Evolutionary conservation across 30 jellyfish, hydroid and myxozoan genomes (phyloP).

Genomic region (Clytia hemisphaerica): DNA sequence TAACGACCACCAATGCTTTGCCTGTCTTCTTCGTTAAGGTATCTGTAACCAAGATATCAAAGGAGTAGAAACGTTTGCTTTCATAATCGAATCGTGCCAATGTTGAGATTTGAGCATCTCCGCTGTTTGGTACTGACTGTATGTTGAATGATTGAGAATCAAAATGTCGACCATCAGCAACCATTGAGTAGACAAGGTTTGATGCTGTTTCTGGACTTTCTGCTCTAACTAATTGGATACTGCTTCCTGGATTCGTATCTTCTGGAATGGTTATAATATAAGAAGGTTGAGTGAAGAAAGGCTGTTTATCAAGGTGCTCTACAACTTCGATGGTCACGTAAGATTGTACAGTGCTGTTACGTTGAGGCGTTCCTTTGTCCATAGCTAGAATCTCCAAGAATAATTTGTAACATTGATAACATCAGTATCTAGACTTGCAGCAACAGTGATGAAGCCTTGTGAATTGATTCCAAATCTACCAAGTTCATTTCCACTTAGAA

Average conservation of each 20-base stretch:
- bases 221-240: constrained; percentile 6
- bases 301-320: constrained; percentile 53
- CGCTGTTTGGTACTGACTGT: background rate
- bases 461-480: constrained; percentile 18
- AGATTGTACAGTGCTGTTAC: background rate
- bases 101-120: constrained; percentile 9
- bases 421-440: too few relatives aligned
- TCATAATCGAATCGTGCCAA: constrained; percentile 37
- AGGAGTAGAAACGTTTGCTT: constrained; percentile 14
- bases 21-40: constrained; percentile 5
- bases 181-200: constrained; percentile 5
- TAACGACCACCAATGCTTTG: constrained; percentile 35
- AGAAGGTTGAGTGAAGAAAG: constrained; percentile 4
- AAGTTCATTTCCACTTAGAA: constrained; percentile 22
- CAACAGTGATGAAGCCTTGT: constrained; percentile 24
- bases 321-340: constrained; percentile 31
- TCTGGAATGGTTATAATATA: constrained; percentile 1
- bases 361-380: constrained; percentile 27
- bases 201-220: constrained; percentile 29
- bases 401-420: too few relatives aligned
- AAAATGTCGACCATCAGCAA: background rate
- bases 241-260: background rate
- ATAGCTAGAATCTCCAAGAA: background rate
- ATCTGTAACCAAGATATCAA: constrained; percentile 40
- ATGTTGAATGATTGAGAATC: background rate